Conservation (phyloP, 1,140 invertebrate genomes). For the Drosophila pseudoobscura region DNA sequence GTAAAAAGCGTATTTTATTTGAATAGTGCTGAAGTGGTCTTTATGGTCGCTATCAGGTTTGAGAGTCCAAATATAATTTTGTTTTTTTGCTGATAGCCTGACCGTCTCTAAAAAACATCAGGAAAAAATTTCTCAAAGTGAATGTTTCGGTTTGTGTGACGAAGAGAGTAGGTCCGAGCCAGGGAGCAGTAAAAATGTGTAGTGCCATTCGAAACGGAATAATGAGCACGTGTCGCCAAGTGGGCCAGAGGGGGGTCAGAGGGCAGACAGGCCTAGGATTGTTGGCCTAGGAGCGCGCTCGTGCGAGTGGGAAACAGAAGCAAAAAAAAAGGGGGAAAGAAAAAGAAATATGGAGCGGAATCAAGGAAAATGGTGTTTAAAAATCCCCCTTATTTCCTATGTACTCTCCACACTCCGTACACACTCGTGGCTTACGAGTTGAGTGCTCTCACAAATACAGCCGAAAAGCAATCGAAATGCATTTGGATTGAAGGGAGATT, state of each 20-base stretch:
- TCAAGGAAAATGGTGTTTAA: slow-evolving; percentile 70
- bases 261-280: slow-evolving; percentile 26
- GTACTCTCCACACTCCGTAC: slow-evolving; percentile 2
- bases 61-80: too few species aligned
- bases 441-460: slow-evolving; percentile 64
- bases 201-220: slow-evolving; percentile 72
- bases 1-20: too few species aligned
- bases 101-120: too few species aligned
- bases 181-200: slow-evolving; percentile 45
- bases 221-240: slow-evolving; percentile 72
- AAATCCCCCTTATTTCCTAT: slow-evolving; percentile 29
- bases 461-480: slow-evolving; percentile 74
- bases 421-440: slow-evolving; percentile 45
- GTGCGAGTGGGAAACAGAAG: slow-evolving; percentile 59
- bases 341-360: slow-evolving; percentile 31
- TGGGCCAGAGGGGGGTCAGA: slow-evolving; percentile 44
- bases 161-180: slow-evolving; percentile 8
- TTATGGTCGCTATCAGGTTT: too few species aligned
- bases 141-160: slow-evolving; percentile 10
- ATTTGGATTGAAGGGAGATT: slow-evolving; percentile 59
- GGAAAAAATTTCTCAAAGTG: slow-evolving; percentile 3
- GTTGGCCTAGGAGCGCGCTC: slow-evolving; percentile 30
- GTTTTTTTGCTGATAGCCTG: too few species aligned
- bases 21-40: too few species aligned
- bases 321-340: slow-evolving; percentile 35